phyloP scores from a whole-genome alignment of 1,140 invertebrate genomes.

The Ylistrum balloti region DNA sequence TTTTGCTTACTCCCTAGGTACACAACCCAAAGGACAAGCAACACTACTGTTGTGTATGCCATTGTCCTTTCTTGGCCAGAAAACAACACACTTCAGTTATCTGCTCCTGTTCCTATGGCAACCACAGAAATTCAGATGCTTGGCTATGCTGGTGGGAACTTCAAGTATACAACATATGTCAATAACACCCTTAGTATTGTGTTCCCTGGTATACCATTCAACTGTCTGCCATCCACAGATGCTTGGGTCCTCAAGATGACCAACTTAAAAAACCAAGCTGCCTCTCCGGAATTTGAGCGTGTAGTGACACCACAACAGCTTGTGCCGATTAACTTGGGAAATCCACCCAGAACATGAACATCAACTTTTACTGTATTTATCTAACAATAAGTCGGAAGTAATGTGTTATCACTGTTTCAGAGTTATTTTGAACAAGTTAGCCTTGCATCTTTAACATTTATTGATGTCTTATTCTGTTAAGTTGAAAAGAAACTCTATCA shows the following conservation, averaged over 20 bases:
- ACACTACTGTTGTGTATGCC: slow-evolving; percentile 82
- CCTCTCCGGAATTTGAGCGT: background rate
- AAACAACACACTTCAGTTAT: slow-evolving; percentile 84
- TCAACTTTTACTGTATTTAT: too few species aligned
- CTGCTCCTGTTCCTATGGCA: slow-evolving; percentile 73
- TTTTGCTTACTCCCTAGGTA: slow-evolving; percentile 64
- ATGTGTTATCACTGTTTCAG: too few species aligned
- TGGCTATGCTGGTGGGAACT: slow-evolving; percentile 62
- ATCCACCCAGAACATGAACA: background rate
- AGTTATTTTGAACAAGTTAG: too few species aligned
- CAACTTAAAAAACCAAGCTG: slow-evolving; percentile 49
- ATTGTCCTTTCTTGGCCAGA: slow-evolving; percentile 88
- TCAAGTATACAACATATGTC: slow-evolving; percentile 49
- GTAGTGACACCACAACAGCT: background rate
- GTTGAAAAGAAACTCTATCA: too few species aligned
- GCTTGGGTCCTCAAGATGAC: slow-evolving; percentile 73
- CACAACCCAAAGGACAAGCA: slow-evolving; percentile 62
- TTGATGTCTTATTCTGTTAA: too few species aligned
- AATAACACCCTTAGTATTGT: slow-evolving; percentile 61
- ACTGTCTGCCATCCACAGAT: slow-evolving; percentile 70
- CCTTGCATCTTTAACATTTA: too few species aligned
- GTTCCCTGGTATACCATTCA: slow-evolving; percentile 65
- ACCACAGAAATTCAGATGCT: slow-evolving; percentile 75
- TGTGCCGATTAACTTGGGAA: background rate
- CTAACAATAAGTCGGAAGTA: too few species aligned